A percentile compares a stretch with the other conserved stretches of the same genome.
These are phyloP conservation scores for Gnathonemus longibarbis DNA, from an alignment of 2,113 vertebrate species.

Conservation along the genomic window DNA sequence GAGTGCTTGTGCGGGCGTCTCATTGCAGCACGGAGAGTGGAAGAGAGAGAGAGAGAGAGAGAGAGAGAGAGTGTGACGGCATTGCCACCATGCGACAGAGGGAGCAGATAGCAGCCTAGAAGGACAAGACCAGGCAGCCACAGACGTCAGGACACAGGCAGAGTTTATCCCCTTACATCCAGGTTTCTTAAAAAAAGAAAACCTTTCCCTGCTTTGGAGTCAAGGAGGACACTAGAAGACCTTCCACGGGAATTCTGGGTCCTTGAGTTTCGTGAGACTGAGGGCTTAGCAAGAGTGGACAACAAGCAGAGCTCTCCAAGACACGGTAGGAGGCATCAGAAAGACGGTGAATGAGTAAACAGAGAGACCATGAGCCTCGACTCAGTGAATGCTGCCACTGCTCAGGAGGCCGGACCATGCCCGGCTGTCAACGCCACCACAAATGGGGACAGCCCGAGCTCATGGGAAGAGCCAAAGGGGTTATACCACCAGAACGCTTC, in stretches of 20 bases:
- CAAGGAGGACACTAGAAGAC: not conserved
- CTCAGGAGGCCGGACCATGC: constrained; percentile 46
- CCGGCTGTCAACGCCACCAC: constrained; percentile 32
- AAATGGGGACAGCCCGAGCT: constrained; percentile 55
- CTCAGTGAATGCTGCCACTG: constrained; percentile 55
- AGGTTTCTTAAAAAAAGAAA: not conserved
- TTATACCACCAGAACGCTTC: constrained; percentile 41
- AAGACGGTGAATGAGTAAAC: constrained; percentile 12
- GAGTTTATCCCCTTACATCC: not conserved
- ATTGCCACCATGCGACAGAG: not conserved
- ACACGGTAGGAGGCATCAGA: not conserved
- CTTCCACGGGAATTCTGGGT: not conserved
- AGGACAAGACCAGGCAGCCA: not conserved
- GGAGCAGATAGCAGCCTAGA: not conserved
- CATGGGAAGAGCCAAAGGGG: constrained; percentile 52
- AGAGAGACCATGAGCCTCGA: constrained; percentile 60
- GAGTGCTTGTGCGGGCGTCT: not conserved
- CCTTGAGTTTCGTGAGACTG: not conserved
- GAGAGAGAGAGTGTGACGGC: constrained; percentile 11
- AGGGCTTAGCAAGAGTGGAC: not conserved
- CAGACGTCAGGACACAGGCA: not conserved
- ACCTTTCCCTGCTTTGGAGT: not conserved
- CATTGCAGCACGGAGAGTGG: not conserved
- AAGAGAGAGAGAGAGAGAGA: constrained; percentile 16
- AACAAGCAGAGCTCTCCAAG: not conserved